A percentile compares a stretch with the other conserved stretches of the same genome.
phyloP scores from a whole-genome alignment of 2,797 vertebrate species.

The Naso thynnoides region DNA sequence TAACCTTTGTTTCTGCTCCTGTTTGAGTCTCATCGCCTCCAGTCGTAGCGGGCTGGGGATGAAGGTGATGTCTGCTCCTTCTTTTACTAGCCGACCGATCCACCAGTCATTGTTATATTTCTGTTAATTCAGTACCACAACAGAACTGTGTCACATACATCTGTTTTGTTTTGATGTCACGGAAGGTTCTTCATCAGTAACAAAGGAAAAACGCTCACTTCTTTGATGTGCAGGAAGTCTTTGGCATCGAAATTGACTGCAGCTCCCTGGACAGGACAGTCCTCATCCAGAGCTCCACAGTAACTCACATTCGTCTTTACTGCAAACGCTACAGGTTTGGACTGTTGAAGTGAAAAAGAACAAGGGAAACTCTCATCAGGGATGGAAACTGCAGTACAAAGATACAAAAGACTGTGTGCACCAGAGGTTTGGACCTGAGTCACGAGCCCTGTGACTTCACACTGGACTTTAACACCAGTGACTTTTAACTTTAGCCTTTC shows the following conservation, averaged over 20 bases:
- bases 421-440: background rate
- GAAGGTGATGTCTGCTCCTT: conserved; percentile 95
- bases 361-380: conserved; percentile 1
- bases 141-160: conserved; percentile 15
- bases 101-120: conserved; percentile 98
- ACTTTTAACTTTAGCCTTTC: background rate
- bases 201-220: conserved; percentile 83
- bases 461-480: background rate
- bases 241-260: conserved; percentile 99
- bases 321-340: conserved; percentile 96
- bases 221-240: conserved; percentile 99
- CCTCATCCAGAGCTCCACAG: conserved; percentile 95
- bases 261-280: conserved; percentile 96
- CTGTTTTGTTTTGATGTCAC: background rate
- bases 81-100: conserved; percentile 96
- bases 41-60: conserved; percentile 96
- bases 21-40: conserved; percentile 95
- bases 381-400: background rate
- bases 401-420: background rate
- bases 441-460: background rate
- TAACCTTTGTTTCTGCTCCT: conserved; percentile 96
- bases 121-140: conserved; percentile 75
- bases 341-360: conserved; percentile 74
- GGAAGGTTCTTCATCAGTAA: background rate
- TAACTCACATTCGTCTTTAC: conserved; percentile 98